Evolutionary conservation across 2,888 invertebrate species (phyloP).

Genomic region (Seira sanloemensis): DNA sequence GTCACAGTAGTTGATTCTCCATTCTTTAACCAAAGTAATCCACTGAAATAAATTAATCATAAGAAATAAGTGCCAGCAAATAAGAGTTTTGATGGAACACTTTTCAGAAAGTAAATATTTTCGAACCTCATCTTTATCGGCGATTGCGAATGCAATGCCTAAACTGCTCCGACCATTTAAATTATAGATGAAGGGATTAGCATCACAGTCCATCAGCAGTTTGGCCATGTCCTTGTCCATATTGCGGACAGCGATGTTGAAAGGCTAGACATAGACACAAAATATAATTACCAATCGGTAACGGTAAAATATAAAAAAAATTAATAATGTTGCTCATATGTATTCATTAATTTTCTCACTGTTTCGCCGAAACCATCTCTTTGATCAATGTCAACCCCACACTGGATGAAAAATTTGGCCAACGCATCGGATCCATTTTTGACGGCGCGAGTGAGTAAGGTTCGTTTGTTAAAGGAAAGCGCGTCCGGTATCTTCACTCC

Average conservation of each 20-base stretch:
- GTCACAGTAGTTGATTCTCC: too few species aligned
- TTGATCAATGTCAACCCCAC: not conserved
- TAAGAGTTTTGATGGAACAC: too few species aligned
- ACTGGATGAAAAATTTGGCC: not conserved
- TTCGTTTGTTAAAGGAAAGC: not conserved
- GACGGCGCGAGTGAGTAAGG: slow-evolving; percentile 16
- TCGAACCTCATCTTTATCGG: too few species aligned
- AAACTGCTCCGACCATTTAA: not conserved
- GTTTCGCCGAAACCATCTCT: slow-evolving; percentile 14
- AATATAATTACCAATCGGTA: too few species aligned
- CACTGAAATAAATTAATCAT: too few species aligned
- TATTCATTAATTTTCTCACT: not conserved
- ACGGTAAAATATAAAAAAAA: not conserved
- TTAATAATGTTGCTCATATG: not conserved
- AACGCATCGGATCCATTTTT: not conserved
- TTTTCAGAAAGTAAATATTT: too few species aligned
- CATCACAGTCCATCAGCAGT: not conserved
- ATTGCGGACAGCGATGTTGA: slow-evolving; percentile 10
- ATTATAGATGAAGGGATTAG: slow-evolving; percentile 17
- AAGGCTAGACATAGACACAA: slow-evolving; percentile 12
- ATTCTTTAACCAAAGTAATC: too few species aligned
- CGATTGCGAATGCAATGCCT: not conserved
- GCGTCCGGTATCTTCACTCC: not conserved
- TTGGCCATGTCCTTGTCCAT: not conserved
- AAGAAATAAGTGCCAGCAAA: too few species aligned